Percentiles rank a stretch among this genome's conserved stretches.
Conservation (phyloP, 1,140 invertebrate species). For the Temnothorax nylanderi region DNA sequence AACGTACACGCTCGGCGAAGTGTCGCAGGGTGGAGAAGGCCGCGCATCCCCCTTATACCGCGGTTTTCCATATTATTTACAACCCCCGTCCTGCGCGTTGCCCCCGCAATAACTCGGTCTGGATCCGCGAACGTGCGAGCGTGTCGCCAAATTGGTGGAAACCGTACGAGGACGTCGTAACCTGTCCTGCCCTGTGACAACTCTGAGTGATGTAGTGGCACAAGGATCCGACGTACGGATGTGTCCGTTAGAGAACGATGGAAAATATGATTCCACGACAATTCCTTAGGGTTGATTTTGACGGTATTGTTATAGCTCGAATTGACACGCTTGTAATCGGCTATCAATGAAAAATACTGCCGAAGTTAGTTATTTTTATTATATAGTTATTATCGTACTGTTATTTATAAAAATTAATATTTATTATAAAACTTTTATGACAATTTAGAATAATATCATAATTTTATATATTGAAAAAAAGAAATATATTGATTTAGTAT, state of each 20-base stretch:
- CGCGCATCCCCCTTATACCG: slow-evolving; percentile 12
- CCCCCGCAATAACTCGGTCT: slow-evolving; percentile 69
- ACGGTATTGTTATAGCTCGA: neutral
- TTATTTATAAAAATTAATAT: neutral
- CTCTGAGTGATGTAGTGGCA: slow-evolving; percentile 66
- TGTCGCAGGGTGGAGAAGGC: neutral
- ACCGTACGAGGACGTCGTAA: slow-evolving; percentile 64
- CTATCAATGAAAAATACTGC: neutral
- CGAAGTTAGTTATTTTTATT: too few relatives aligned
- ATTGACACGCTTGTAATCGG: neutral
- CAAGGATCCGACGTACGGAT: slow-evolving; percentile 50
- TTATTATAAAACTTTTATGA: neutral
- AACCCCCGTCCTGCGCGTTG: slow-evolving; percentile 64
- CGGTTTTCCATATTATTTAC: slow-evolving; percentile 80
- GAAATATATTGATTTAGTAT: neutral
- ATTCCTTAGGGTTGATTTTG: slow-evolving; percentile 12
- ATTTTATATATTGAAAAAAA: neutral
- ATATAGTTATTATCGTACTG: neutral
- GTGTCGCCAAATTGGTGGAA: slow-evolving; percentile 75
- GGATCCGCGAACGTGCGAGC: slow-evolving; percentile 33
- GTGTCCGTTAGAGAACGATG: neutral
- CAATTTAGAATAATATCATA: neutral
- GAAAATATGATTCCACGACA: slow-evolving; percentile 44
- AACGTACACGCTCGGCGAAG: slow-evolving; percentile 14
- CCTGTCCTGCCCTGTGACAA: slow-evolving; percentile 59